A percentile compares a stretch with the other conserved stretches of the same genome.
Evolutionary conservation across 2,113 vertebrate species (phyloP).

Genomic region (Zosterops pallidus): DNA sequence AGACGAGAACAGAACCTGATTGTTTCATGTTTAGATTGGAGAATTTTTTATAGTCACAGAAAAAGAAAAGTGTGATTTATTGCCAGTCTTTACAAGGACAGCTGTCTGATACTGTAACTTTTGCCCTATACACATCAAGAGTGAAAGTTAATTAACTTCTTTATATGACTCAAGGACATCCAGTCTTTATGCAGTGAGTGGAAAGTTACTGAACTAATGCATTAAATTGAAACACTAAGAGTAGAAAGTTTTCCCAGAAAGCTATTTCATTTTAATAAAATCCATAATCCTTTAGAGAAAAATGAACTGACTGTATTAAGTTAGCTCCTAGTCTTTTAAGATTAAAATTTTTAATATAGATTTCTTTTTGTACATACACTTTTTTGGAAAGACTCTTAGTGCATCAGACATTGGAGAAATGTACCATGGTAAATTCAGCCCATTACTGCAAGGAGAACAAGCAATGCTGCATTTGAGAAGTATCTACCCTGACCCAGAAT

Average conservation of each 20-base stretch:
- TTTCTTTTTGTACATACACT: neutral
- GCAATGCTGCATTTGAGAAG: neutral
- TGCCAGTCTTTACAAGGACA: neutral
- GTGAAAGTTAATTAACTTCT: slow-evolving; percentile 1
- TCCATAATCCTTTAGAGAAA: neutral
- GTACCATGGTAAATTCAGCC: neutral
- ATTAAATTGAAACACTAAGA: neutral
- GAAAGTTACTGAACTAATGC: slow-evolving; percentile 8
- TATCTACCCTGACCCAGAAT: neutral
- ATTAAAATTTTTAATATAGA: neutral
- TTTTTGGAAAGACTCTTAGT: neutral
- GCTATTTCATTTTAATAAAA: slow-evolving; percentile 9
- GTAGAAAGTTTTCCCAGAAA: neutral
- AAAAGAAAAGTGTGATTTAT: neutral
- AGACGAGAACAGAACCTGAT: neutral
- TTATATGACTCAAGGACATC: neutral
- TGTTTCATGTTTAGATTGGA: neutral
- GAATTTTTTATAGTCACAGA: neutral
- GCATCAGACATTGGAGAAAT: neutral
- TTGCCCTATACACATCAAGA: neutral
- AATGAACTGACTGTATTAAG: neutral
- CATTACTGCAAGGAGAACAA: neutral
- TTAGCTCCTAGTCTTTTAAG: neutral
- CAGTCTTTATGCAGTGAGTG: neutral
- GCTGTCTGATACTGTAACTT: neutral